Evolutionary conservation across 2,888 invertebrate species (phyloP).

Genomic region (Anaspis maculata): DNA sequence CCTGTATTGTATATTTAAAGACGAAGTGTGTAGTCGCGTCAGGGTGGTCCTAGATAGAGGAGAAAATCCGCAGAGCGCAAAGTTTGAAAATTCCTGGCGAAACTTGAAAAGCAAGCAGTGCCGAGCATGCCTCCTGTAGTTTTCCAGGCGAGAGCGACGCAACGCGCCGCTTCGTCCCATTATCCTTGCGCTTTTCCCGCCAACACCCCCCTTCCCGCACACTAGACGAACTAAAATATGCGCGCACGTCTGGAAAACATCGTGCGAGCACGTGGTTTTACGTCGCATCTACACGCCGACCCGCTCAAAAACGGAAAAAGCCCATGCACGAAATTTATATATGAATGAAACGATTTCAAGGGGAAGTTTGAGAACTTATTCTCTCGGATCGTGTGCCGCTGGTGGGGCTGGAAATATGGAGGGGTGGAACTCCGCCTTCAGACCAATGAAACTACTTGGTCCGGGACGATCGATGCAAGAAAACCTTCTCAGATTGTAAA

Average conservation of each 20-base stretch:
- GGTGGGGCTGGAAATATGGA: slow-evolving; percentile 28
- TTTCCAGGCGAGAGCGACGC: too few species aligned
- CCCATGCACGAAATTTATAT: slow-evolving; percentile 7
- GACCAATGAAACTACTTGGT: slow-evolving; percentile 34
- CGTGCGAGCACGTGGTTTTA: slow-evolving; percentile 31
- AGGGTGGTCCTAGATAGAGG: too few species aligned
- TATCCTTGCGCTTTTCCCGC: slow-evolving; percentile 11
- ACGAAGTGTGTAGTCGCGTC: too few species aligned
- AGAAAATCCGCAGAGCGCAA: too few species aligned
- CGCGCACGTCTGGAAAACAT: too few species aligned
- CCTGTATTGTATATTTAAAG: too few species aligned
- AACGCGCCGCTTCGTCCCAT: too few species aligned
- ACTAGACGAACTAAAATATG: slow-evolving; percentile 15
- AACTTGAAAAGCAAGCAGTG: too few species aligned
- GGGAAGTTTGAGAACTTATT: slow-evolving; percentile 16
- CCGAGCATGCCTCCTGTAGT: too few species aligned
- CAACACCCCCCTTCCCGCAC: slow-evolving; percentile 5
- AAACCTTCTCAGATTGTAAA: slow-evolving; percentile 44
- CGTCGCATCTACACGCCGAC: slow-evolving; percentile 24
- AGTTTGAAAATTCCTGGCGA: too few species aligned
- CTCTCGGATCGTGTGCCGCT: slow-evolving; percentile 14
- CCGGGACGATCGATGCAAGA: slow-evolving; percentile 42
- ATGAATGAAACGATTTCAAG: slow-evolving; percentile 29
- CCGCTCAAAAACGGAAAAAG: slow-evolving; percentile 25
- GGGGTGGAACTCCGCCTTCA: slow-evolving; percentile 39